Conservation (phyloP, 2,888 invertebrate genomes). For the Aromia moschata region DNA sequence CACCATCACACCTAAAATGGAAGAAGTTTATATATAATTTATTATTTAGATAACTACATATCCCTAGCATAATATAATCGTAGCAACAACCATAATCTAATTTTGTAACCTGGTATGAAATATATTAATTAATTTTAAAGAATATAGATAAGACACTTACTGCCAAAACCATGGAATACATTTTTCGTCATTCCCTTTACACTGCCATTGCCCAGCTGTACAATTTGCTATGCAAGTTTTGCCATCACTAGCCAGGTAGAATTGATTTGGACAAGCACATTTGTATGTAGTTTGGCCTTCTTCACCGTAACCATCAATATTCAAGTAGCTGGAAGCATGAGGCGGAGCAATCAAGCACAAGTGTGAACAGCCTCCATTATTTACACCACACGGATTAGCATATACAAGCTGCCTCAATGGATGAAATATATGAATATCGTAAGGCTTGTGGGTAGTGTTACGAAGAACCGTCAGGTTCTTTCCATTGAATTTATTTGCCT, state of each 20-base stretch:
- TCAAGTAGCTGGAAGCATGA: slow-evolving; percentile 77
- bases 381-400: slow-evolving; percentile 87
- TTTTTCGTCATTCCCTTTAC: slow-evolving; percentile 75
- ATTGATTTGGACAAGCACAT: slow-evolving; percentile 97
- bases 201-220: slow-evolving; percentile 85
- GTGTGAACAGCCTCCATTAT: slow-evolving; percentile 97
- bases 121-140: too few relatives aligned
- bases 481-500: slow-evolving; percentile 92
- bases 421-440: slow-evolving; percentile 93
- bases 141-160: too few relatives aligned
- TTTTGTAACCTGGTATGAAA: too few relatives aligned
- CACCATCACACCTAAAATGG: slow-evolving; percentile 87
- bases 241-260: slow-evolving; percentile 79
- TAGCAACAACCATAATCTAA: too few relatives aligned
- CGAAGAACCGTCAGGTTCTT: slow-evolving; percentile 77
- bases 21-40: too few relatives aligned
- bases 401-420: slow-evolving; percentile 89
- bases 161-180: slow-evolving; percentile 84
- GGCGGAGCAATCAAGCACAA: slow-evolving; percentile 91
- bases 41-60: too few relatives aligned
- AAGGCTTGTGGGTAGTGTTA: slow-evolving; percentile 94
- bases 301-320: slow-evolving; percentile 81
- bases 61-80: too few relatives aligned
- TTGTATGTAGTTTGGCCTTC: slow-evolving; percentile 78
- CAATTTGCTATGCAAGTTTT: slow-evolving; percentile 96